Conservation (phyloP, 2,888 invertebrate species). For the Hartigia nigra region DNA sequence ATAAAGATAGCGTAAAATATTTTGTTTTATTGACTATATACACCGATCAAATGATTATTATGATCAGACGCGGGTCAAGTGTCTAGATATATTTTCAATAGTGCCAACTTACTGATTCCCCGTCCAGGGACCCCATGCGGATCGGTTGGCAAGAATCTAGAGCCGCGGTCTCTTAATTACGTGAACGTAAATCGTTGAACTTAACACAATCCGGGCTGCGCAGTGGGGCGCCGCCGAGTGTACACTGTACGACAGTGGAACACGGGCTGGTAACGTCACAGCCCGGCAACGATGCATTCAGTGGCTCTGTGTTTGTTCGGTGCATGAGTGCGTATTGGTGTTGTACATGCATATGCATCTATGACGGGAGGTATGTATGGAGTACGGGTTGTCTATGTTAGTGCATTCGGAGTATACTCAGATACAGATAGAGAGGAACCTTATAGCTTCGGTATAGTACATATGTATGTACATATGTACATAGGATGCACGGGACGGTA, state of each 20-base stretch:
- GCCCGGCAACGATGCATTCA: slow-evolving; percentile 8
- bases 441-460: neutral
- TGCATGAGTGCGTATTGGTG: neutral
- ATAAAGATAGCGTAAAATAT: neutral
- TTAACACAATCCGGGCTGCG: slow-evolving; percentile 1
- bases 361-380: neutral
- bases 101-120: neutral
- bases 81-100: neutral
- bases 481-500: neutral
- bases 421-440: neutral
- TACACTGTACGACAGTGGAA: neutral
- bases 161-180: neutral
- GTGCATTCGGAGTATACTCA: slow-evolving; percentile 4
- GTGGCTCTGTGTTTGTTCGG: neutral
- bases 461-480: slow-evolving; percentile 1
- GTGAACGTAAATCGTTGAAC: slow-evolving; percentile 6
- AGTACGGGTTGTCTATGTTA: neutral
- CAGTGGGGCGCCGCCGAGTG: slow-evolving; percentile 1
- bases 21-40: neutral
- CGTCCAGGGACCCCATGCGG: neutral
- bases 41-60: neutral
- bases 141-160: neutral
- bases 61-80: neutral
- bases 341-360: slow-evolving; percentile 1
- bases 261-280: neutral